phyloP scores from a whole-genome alignment of 1,140 invertebrate genomes.

The Drosophila willistoni region DNA sequence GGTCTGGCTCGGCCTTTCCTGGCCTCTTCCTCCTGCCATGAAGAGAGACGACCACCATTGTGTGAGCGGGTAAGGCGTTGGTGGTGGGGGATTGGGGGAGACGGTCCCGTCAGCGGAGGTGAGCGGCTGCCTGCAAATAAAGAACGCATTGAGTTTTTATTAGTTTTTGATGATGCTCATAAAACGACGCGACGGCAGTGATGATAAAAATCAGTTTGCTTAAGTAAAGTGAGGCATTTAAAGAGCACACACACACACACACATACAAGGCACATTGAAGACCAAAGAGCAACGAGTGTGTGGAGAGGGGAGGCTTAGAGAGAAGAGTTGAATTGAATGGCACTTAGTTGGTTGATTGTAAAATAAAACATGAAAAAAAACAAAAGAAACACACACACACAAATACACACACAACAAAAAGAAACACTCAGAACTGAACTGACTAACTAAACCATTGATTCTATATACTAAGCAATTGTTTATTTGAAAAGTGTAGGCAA shows the following conservation, averaged over 20 bases:
- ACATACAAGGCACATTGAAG: background rate
- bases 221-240: conserved; percentile 78
- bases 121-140: conserved; percentile 71
- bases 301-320: background rate
- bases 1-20: conserved; percentile 10
- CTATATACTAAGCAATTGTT: background rate
- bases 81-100: background rate
- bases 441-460: background rate
- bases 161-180: conserved; percentile 81
- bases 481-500: too few species aligned
- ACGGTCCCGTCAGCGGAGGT: background rate
- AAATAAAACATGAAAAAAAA: conserved; percentile 61
- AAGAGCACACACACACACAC: background rate
- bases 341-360: conserved; percentile 37
- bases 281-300: background rate
- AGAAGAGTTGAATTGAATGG: conserved; percentile 63
- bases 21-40: too few species aligned
- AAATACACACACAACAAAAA: conserved; percentile 1
- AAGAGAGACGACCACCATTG: too few species aligned
- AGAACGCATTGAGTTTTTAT: conserved; percentile 81
- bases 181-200: conserved; percentile 74
- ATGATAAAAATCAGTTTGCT: conserved; percentile 81
- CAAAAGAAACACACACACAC: conserved; percentile 43
- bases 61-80: background rate
- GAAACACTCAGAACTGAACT: background rate